phyloP scores from a whole-genome alignment of 2,888 invertebrate species.

The Eristalinus aeneus region DNA sequence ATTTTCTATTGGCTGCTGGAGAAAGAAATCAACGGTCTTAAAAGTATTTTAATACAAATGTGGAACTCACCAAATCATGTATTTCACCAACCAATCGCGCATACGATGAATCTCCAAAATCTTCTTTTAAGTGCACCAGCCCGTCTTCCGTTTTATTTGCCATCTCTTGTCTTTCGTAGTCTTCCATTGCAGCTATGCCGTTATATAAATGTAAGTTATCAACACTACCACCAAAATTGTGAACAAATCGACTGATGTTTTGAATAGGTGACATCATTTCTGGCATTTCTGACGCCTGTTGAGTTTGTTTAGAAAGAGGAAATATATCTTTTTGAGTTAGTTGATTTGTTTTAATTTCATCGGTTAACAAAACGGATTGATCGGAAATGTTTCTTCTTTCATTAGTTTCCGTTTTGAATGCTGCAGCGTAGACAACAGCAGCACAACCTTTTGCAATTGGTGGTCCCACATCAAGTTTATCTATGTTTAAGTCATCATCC shows the following conservation, averaged over 20 bases:
- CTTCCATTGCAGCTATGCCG: conserved; percentile 75
- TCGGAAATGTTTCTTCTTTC: neutral
- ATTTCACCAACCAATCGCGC: conserved; percentile 64
- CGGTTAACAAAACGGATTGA: neutral
- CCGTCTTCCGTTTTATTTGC: conserved; percentile 1
- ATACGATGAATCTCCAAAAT: conserved; percentile 28
- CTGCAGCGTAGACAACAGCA: conserved; percentile 89
- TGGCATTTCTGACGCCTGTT: conserved; percentile 67
- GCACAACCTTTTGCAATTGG: conserved; percentile 90
- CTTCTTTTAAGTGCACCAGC: neutral
- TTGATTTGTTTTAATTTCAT: conserved; percentile 10
- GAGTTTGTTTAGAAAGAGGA: conserved; percentile 35
- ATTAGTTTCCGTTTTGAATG: conserved; percentile 78
- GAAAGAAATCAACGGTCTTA: conserved; percentile 42
- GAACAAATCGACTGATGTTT: conserved; percentile 79
- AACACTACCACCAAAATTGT: conserved; percentile 79
- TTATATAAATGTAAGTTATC: conserved; percentile 78
- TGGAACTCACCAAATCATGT: conserved; percentile 72
- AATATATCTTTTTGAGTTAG: neutral
- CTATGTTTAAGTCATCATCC: conserved; percentile 81
- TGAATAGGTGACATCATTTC: conserved; percentile 79
- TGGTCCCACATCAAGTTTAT: conserved; percentile 85
- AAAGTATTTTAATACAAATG: conserved; percentile 13
- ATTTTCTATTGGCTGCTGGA: conserved; percentile 72
- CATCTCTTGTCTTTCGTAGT: conserved; percentile 45